Base-by-base conservation (phyloP, 37 sponge, comb jelly and placozoan species). In the Chondrilla cf. caribensis region DNA sequence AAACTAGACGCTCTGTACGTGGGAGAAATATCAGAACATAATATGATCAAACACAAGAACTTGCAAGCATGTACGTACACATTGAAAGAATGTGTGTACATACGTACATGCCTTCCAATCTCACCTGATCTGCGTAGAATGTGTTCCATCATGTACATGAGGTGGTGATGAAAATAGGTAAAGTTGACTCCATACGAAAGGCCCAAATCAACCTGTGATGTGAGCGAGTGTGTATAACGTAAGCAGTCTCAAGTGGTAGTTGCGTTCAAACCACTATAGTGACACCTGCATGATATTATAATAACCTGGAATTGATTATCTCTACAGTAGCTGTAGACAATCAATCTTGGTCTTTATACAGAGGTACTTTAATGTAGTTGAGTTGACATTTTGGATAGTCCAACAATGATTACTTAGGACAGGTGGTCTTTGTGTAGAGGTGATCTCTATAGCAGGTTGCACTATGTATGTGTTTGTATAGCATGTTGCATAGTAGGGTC, bases 61-160 rank as follows among this genome's bases (percentile, higher is more conserved):
- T 3, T 37, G 37, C 47, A 44, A 22, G 37, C 44, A 76, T 44
- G 51, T 43, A 76, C 77, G 6, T 43, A 76, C 77, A 38, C 77
- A 76, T 14, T 44, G 47, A 18, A 44, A 19, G 73, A 47, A 47
- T 47, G 51, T 47, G 11, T 47, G 11, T 47, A 47, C 51, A 14
- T 11, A 11, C 11, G 51, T 47, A 47, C 11, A 11, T 47, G 11
- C 51, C 6, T 14, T 47, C 51, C 51, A 47, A 3, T 2, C 57
- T 81, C 37, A 87, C 79, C 90, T 54, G 86, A 38, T 55, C 91
- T 89, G 29, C 85, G 51, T 14, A 70, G 78, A 21, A 90, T 59
- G 32, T 66, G 82, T 41, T 97, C 97, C 78, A 92, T 24, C 97
- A 97, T 97, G 89, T 86, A 84, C 42, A 92, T 85, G 75, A 94